Conservation (phyloP, 2,888 invertebrate species). For the Hyposoter dolosus region DNA sequence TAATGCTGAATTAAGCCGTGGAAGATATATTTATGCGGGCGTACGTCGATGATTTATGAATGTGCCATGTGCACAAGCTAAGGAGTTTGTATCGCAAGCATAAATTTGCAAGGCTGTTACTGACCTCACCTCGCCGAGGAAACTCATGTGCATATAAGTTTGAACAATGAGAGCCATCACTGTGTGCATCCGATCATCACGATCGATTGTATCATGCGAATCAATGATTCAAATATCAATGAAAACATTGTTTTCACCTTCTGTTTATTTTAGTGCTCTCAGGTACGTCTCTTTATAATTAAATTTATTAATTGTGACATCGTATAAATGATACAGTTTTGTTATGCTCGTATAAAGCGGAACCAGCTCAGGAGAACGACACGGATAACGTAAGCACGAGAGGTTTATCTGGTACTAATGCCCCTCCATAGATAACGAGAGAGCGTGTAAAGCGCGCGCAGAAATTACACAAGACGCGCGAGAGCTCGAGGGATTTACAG, state of each 20-base stretch:
- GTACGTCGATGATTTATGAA: slow-evolving; percentile 74
- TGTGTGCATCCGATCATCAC: neutral
- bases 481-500: slow-evolving; percentile 35
- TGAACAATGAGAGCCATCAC: neutral
- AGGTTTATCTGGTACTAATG: slow-evolving; percentile 66
- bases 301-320: slow-evolving; percentile 22
- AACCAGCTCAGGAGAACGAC: slow-evolving; percentile 40
- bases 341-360: neutral
- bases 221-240: neutral
- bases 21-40: slow-evolving; percentile 75
- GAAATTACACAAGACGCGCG: slow-evolving; percentile 60
- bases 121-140: slow-evolving; percentile 10
- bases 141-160: neutral
- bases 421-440: slow-evolving; percentile 61
- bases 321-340: slow-evolving; percentile 44
- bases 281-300: neutral
- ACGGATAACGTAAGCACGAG: slow-evolving; percentile 62
- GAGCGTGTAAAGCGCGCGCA: slow-evolving; percentile 63
- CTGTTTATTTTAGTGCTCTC: neutral
- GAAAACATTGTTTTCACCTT: neutral
- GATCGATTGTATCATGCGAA: neutral
- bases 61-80: slow-evolving; percentile 48
- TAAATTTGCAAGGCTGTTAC: slow-evolving; percentile 44
- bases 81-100: slow-evolving; percentile 56
- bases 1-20: slow-evolving; percentile 81